Base-by-base conservation (phyloP, 2,797 vertebrate genomes). In the Enteromius anoplus region DNA sequence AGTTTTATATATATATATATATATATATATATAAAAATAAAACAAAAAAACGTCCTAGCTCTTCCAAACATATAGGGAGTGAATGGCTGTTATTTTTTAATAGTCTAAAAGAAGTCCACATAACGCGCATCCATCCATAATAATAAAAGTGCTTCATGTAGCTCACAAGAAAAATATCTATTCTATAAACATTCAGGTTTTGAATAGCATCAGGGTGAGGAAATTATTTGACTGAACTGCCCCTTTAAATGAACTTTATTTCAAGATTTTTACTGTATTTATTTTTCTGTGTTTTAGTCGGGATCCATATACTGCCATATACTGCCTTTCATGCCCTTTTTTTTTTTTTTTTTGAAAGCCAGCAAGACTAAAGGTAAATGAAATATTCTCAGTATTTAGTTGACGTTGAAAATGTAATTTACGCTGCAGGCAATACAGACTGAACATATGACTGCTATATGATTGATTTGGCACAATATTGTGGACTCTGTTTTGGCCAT, bases 391-490 rank as follows among this genome's bases (percentile, higher is more conserved):
- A 47, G 51, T n/a, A 26, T 14, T 19, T 49, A 37, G 72, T 73
- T 21, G 37, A 40, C 37, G 69, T 62, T 14, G 45, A 6, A 23
- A 71, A 81, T 83, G 81, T 78, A 3, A 82, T 80, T 84, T 75
- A 79, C 26, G 49, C 69, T 5, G 23, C 55, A 60, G 64, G 45
- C 34, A 83, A 60, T 66, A 23, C 29, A 80, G 73, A 55, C 60
- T 29, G 42, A 26, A 82, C 37, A 12, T 80, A 53, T 82, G 66
- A 82, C 47, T 65, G 19, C 66, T 17, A 32, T 83, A 17, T 34
- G 15, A 80, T 81, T 64, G 47, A 49, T 81, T 47, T 84, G 65
- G 77, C 81, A 40, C 55, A 40, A 66, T 80, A 77, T 53, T 77
- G 78, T 11, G n/a, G 78, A 75, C 69, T 29, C 60, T 19, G 70